A percentile compares a stretch with the other conserved stretches of the same genome.
Evolutionary conservation across 92 coral and sea anemone genomes (phyloP).

Genomic region (Pocillopora grandis): DNA sequence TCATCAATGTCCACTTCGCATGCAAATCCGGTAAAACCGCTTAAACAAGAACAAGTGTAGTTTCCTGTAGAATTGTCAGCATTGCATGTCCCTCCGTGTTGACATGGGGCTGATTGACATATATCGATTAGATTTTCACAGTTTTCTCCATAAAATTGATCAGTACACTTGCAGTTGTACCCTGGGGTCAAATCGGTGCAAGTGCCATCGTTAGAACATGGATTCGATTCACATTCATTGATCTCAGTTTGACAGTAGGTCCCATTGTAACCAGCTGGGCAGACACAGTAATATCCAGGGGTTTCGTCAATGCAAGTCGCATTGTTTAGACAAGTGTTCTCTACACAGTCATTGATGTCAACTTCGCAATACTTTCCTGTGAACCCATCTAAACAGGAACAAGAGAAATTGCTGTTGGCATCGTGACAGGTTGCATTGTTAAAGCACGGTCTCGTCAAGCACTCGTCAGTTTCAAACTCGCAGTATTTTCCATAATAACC

Average conservation of each 20-base stretch:
- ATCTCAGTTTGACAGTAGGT: conserved; percentile 53
- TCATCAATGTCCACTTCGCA: conserved; percentile 57
- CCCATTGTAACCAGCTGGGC: conserved; percentile 59
- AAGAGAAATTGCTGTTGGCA: conserved; percentile 23
- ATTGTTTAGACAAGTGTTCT: conserved; percentile 47
- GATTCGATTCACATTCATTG: conserved; percentile 43
- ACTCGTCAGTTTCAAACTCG: conserved; percentile 32
- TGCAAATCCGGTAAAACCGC: conserved; percentile 49
- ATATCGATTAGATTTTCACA: conserved; percentile 39
- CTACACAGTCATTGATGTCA: conserved; percentile 53
- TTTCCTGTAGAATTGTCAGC: conserved; percentile 2
- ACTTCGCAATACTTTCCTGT: conserved; percentile 44
- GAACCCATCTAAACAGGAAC: conserved; percentile 48
- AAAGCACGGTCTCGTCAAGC: conserved; percentile 46
- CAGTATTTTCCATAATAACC: conserved; percentile 55
- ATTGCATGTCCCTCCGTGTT: conserved; percentile 39
- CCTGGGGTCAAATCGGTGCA: conserved; percentile 50
- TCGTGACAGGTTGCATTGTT: conserved; percentile 52
- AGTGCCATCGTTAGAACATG: conserved; percentile 63
- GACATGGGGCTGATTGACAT: conserved; percentile 42
- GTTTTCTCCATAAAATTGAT: conserved; percentile 41
- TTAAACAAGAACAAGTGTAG: conserved; percentile 37
- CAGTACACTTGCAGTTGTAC: conserved; percentile 45
- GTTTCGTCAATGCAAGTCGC: conserved; percentile 57
- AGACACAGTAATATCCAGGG: conserved; percentile 39